These are phyloP conservation scores for Hybognathus amarus DNA, from an alignment of 2,797 vertebrate species.

Conservation along the genomic window DNA sequence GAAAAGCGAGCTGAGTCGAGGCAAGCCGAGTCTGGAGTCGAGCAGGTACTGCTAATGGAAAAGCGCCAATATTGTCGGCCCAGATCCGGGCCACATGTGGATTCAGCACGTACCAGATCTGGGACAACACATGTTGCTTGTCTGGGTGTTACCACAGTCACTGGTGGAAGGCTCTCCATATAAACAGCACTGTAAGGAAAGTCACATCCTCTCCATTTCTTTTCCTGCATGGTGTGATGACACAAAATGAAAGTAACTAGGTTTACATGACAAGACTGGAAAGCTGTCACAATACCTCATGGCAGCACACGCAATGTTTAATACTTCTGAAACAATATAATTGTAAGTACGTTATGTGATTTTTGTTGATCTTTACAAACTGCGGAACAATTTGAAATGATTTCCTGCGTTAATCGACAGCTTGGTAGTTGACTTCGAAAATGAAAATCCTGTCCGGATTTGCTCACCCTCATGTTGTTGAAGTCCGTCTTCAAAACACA, in stretches of 20 bases:
- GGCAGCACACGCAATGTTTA: background rate
- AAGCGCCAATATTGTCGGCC: too few species aligned
- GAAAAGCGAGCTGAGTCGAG: too few species aligned
- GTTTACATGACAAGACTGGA: background rate
- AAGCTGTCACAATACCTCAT: background rate
- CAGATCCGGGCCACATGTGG: too few species aligned
- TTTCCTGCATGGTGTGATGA: background rate
- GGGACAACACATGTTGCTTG: too few species aligned
- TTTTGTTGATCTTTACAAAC: background rate
- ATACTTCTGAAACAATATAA: background rate
- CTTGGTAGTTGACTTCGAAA: background rate
- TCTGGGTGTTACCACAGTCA: background rate
- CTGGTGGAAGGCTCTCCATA: background rate
- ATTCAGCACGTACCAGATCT: too few species aligned
- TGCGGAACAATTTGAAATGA: background rate
- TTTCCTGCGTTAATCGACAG: background rate
- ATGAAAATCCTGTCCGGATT: background rate
- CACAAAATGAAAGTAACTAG: background rate
- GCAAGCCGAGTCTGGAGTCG: too few species aligned
- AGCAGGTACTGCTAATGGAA: too few species aligned
- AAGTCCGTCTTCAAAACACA: background rate
- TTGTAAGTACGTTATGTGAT: background rate
- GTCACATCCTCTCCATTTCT: background rate
- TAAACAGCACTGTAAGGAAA: background rate
- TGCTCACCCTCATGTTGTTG: background rate